Evolutionary conservation across 2,797 vertebrate genomes (phyloP).

Genomic region (Chelmon rostratus): DNA sequence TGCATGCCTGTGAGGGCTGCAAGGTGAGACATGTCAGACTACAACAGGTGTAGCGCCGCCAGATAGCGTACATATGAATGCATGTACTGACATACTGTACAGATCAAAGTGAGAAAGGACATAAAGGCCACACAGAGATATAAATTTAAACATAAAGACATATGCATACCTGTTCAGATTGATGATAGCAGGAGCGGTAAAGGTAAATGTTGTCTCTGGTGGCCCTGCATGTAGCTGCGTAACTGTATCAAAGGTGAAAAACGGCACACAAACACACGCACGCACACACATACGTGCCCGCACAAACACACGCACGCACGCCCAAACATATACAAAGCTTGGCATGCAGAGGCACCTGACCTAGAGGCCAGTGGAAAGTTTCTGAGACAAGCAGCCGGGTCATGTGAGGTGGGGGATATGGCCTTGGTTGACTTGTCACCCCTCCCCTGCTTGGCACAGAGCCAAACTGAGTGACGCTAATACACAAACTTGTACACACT

Average conservation of each 20-base stretch:
- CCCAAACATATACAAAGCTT: slow-evolving; percentile 34
- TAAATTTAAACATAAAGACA: not conserved
- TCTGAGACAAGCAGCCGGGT: slow-evolving; percentile 48
- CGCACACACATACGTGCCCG: not conserved
- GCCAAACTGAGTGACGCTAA: slow-evolving; percentile 41
- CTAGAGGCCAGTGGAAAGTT: slow-evolving; percentile 73
- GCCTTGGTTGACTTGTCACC: slow-evolving; percentile 58
- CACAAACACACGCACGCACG: not conserved
- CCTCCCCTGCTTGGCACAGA: slow-evolving; percentile 64
- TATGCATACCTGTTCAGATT: not conserved
- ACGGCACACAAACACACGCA: not conserved
- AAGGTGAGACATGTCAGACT: slow-evolving; percentile 86
- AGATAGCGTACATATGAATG: not conserved
- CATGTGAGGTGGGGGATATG: slow-evolving; percentile 70
- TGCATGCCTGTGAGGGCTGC: slow-evolving; percentile 99
- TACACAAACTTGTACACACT: slow-evolving; percentile 7
- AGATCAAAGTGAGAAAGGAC: not conserved
- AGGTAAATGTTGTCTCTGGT: not conserved
- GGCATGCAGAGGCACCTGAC: slow-evolving; percentile 52
- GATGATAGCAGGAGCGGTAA: not conserved
- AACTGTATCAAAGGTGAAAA: slow-evolving; percentile 25
- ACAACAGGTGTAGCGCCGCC: not conserved
- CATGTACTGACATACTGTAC: not conserved
- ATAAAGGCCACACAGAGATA: not conserved
- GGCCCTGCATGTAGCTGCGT: not conserved